Conservation (phyloP, 2,113 vertebrate genomes). For the Hiodon tergisus region DNA sequence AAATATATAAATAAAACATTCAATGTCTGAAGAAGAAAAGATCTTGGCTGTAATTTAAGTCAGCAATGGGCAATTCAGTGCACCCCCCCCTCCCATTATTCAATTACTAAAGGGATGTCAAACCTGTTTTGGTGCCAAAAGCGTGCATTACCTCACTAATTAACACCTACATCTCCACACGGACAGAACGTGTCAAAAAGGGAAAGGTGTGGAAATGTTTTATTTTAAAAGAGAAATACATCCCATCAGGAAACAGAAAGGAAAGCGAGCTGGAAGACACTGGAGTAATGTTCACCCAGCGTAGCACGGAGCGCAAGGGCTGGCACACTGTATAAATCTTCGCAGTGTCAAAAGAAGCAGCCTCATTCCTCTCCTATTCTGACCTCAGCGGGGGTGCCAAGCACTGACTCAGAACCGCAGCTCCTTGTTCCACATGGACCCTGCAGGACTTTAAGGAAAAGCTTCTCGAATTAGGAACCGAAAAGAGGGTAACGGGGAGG, state of each 20-base stretch:
- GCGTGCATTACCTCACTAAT: constrained; percentile 50
- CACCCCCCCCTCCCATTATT: constrained; percentile 59
- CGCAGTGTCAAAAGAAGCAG: not conserved
- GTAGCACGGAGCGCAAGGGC: no score
- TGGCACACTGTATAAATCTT: not conserved
- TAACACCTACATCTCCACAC: constrained; percentile 50
- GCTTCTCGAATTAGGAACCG: not conserved
- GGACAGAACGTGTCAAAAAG: constrained; percentile 29
- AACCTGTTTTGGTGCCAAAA: constrained; percentile 34
- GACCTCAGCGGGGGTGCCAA: not conserved
- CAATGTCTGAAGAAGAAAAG: constrained; percentile 42
- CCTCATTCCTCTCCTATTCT: not conserved
- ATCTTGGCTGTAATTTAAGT: constrained; percentile 59
- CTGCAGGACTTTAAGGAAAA: not conserved
- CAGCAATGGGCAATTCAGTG: constrained; percentile 53
- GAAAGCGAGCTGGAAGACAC: not conserved
- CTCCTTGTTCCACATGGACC: not conserved
- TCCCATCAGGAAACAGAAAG: not conserved
- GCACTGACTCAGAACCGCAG: not conserved
- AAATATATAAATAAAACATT: constrained; percentile 28
- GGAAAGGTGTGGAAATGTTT: not conserved
- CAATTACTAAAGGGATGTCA: constrained; percentile 61
- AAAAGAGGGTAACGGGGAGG: not conserved
- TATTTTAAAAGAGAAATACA: not conserved
- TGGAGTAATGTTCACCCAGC: no score